Conservation (phyloP, 2,113 vertebrate genomes). For the Rhea americana region DNA sequence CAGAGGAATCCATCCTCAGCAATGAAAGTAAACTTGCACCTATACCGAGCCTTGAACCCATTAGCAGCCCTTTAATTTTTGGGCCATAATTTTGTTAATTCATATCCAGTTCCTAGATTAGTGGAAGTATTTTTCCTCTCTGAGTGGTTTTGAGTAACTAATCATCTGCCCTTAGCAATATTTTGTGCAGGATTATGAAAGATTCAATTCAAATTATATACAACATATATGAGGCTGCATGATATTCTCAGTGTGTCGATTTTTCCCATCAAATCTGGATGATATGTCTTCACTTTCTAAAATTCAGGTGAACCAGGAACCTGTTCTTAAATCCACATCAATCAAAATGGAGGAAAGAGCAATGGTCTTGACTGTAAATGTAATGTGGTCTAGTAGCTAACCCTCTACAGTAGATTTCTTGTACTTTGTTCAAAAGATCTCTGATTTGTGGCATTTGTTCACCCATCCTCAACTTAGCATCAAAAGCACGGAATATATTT, state of each 20-base stretch:
- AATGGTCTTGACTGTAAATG: background rate
- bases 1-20: background rate
- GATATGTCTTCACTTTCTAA: background rate
- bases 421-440: background rate
- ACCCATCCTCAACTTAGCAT: background rate
- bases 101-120: background rate
- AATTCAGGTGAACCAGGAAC: background rate
- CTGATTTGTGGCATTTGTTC: background rate
- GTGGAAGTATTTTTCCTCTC: background rate
- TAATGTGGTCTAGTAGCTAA: background rate
- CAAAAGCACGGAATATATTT: background rate
- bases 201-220: background rate
- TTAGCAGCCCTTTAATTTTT: background rate
- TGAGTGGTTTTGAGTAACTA: background rate
- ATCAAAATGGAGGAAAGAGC: background rate
- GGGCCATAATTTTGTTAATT: background rate
- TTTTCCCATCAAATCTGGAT: background rate
- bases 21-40: background rate
- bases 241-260: background rate
- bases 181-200: background rate
- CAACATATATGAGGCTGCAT: background rate
- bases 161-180: background rate
- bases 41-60: background rate
- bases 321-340: background rate
- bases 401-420: background rate